Conservation (phyloP, 2,888 invertebrate species). For the Lepetodrilus schrolli region DNA sequence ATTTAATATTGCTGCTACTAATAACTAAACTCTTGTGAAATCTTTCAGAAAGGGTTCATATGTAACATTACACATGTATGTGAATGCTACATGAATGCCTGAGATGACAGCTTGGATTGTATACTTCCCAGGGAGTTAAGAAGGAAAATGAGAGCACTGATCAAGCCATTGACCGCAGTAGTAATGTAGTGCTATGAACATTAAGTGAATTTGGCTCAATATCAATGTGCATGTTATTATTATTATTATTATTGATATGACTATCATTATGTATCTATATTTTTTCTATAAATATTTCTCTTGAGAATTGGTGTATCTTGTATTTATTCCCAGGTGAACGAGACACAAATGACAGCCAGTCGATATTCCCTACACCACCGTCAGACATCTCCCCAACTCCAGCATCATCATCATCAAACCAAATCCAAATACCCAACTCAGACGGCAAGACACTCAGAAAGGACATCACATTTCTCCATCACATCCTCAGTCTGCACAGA, state of each 20-base stretch:
- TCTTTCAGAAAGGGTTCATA: not conserved
- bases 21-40: too few relatives aligned
- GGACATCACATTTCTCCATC: not conserved
- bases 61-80: too few relatives aligned
- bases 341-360: not conserved
- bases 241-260: too few relatives aligned
- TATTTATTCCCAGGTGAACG: not conserved
- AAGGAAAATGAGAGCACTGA: too few relatives aligned
- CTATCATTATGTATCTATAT: not conserved
- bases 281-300: not conserved
- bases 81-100: too few relatives aligned
- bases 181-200: not conserved
- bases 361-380: conserved; percentile 18
- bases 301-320: not conserved
- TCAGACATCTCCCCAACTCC: not conserved
- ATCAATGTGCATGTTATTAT: not conserved
- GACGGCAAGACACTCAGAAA: not conserved
- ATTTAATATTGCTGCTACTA: not conserved
- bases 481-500: not conserved
- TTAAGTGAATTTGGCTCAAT: not conserved
- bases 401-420: too few relatives aligned
- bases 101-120: too few relatives aligned
- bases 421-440: too few relatives aligned
- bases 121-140: too few relatives aligned
- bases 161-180: too few relatives aligned